Conservation (phyloP, 2,113 vertebrate genomes). For the Chloroceryle aenea region DNA sequence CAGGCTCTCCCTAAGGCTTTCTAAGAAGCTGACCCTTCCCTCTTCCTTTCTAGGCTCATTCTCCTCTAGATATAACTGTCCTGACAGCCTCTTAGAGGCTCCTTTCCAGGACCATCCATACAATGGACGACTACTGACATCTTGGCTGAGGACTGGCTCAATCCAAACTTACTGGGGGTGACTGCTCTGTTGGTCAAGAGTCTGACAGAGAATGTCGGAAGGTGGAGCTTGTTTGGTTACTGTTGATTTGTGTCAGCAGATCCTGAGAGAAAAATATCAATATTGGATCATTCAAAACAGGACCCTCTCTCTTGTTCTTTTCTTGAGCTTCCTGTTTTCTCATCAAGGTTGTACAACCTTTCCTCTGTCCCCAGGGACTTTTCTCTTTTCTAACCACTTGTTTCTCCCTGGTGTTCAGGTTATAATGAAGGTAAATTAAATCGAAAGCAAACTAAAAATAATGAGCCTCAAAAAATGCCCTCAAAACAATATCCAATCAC, state of each 20-base stretch:
- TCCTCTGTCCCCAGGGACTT: not conserved
- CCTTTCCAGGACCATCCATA: not conserved
- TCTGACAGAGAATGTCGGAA: not conserved
- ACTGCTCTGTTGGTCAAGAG: not conserved
- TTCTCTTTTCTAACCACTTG: not conserved
- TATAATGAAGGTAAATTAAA: not conserved
- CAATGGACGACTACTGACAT: accelerated
- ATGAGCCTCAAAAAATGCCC: not conserved
- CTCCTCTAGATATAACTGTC: not conserved
- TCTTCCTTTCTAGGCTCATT: not conserved
- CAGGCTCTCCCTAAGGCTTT: not conserved
- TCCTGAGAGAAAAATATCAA: not conserved
- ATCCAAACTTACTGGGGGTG: not conserved
- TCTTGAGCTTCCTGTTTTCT: not conserved
- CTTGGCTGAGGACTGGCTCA: not conserved
- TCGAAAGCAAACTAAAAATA: not conserved
- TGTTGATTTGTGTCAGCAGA: not conserved
- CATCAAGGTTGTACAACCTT: not conserved
- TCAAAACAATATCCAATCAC: not conserved
- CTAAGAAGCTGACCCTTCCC: not conserved
- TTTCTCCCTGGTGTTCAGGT: not conserved
- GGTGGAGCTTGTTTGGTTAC: not conserved
- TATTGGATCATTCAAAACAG: not conserved
- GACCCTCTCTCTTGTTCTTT: not conserved
- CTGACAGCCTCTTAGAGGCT: not conserved